phyloP scores from a whole-genome alignment of 2,113 vertebrate genomes.

The Ameiurus melas region DNA sequence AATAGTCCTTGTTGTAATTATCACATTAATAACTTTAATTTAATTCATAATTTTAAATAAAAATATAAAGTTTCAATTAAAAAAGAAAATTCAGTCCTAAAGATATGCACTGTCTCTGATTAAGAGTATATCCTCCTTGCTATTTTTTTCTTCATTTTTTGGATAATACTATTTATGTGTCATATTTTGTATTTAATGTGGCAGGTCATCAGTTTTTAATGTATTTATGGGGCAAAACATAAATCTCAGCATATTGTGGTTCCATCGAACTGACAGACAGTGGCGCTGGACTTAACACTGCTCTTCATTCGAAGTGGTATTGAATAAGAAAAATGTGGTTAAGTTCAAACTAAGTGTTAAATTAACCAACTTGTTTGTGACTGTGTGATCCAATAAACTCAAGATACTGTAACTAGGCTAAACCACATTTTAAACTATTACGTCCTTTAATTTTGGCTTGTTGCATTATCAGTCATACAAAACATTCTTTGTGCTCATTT shows the following conservation, averaged over 20 bases:
- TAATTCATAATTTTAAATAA: not conserved
- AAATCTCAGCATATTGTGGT: not conserved
- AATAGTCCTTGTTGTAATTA: not conserved
- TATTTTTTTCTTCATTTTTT: not conserved
- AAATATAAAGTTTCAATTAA: not conserved
- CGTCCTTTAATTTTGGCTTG: constrained; percentile 17
- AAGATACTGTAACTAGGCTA: constrained; percentile 5
- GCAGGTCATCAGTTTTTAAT: not conserved
- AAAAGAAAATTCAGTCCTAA: not conserved
- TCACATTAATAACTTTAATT: not conserved
- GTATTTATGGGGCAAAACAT: not conserved
- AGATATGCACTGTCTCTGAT: not conserved
- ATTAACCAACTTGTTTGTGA: not conserved
- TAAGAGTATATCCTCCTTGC: not conserved
- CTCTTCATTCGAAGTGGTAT: not conserved
- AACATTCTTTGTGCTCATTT: constrained; percentile 18
- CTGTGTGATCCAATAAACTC: not conserved
- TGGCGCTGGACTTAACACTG: not conserved
- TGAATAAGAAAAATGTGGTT: not conserved
- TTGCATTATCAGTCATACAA: constrained; percentile 34
- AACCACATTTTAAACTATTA: constrained; percentile 21
- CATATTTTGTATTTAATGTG: not conserved
- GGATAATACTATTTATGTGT: not conserved
- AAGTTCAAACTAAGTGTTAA: not conserved
- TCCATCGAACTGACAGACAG: not conserved